Percentiles rank a stretch among this genome's conserved stretches.
Evolutionary conservation across 2,797 vertebrate species (phyloP).

Genomic region (Myioborus melanocephalus): DNA sequence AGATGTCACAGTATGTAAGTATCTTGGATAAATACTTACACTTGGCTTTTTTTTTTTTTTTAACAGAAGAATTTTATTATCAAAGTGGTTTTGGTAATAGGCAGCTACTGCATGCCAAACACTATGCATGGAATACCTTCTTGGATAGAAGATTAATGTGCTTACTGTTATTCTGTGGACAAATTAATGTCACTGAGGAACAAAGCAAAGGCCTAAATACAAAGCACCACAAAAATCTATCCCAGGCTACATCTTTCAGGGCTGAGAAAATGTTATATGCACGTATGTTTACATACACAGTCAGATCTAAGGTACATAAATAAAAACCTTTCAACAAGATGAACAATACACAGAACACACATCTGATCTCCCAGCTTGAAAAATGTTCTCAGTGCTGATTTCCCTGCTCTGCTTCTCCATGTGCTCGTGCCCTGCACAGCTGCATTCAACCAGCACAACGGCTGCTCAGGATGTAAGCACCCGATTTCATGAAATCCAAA

Average conservation of each 20-base stretch:
- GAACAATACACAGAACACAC: background rate
- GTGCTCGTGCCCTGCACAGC: background rate
- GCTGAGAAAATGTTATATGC: background rate
- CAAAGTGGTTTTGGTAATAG: background rate
- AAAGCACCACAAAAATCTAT: background rate
- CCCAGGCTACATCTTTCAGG: background rate
- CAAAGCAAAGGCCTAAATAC: background rate
- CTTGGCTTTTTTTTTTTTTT: background rate
- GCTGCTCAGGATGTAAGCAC: background rate
- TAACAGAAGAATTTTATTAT: background rate
- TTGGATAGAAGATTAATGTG: background rate
- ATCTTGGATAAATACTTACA: background rate
- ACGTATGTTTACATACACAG: background rate
- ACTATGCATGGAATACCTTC: background rate
- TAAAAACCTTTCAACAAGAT: slow-evolving; percentile 27
- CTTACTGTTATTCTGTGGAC: background rate
- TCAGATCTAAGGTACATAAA: background rate
- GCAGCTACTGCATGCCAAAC: background rate
- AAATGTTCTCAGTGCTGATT: background rate
- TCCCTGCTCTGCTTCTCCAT: background rate
- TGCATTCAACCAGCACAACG: background rate
- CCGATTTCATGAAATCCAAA: slow-evolving; percentile 27
- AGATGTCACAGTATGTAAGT: background rate
- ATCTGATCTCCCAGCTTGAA: background rate
- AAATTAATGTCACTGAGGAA: background rate